Evolutionary conservation across 2,797 vertebrate species (phyloP).

Genomic region (Parotocinclus haroldoi): DNA sequence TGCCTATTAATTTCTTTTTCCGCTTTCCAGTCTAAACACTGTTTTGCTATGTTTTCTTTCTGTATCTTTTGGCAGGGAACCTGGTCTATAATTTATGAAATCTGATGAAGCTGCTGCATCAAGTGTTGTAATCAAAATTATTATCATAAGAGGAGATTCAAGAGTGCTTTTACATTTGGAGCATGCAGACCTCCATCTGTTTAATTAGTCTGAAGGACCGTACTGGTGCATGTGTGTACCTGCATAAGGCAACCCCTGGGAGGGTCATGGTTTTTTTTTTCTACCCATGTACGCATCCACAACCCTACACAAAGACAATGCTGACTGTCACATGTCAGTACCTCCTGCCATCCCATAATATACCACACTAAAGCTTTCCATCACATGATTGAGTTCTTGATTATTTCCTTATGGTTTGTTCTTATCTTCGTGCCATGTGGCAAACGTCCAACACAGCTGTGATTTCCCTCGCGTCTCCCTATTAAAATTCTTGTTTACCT

Average conservation of each 20-base stretch:
- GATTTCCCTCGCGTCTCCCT: slow-evolving; percentile 37
- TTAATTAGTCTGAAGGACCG: slow-evolving; percentile 43
- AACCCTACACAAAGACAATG: not conserved
- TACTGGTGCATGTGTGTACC: not conserved
- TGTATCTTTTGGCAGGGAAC: slow-evolving; percentile 45
- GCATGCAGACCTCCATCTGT: slow-evolving; percentile 49
- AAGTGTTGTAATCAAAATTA: slow-evolving; percentile 62
- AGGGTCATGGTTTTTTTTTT: slow-evolving; percentile 6
- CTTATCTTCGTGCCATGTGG: slow-evolving; percentile 17
- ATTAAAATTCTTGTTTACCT: slow-evolving; percentile 32
- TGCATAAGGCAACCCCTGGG: slow-evolving; percentile 13
- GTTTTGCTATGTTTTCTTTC: slow-evolving; percentile 6
- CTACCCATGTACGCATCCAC: too few species aligned
- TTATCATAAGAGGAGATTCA: slow-evolving; percentile 60
- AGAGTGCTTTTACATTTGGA: slow-evolving; percentile 55
- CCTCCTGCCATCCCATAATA: slow-evolving; percentile 14
- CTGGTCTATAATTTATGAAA: slow-evolving; percentile 59
- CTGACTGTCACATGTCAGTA: slow-evolving; percentile 27
- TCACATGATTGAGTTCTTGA: slow-evolving; percentile 33
- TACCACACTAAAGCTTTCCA: slow-evolving; percentile 33
- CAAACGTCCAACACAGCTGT: slow-evolving; percentile 24
- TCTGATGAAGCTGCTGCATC: slow-evolving; percentile 53
- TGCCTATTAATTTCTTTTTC: not conserved
- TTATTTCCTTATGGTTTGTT: slow-evolving; percentile 37
- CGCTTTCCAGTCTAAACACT: not conserved